phyloP scores from a whole-genome alignment of 2,888 invertebrate species.

The Platycheirus rosarum region DNA sequence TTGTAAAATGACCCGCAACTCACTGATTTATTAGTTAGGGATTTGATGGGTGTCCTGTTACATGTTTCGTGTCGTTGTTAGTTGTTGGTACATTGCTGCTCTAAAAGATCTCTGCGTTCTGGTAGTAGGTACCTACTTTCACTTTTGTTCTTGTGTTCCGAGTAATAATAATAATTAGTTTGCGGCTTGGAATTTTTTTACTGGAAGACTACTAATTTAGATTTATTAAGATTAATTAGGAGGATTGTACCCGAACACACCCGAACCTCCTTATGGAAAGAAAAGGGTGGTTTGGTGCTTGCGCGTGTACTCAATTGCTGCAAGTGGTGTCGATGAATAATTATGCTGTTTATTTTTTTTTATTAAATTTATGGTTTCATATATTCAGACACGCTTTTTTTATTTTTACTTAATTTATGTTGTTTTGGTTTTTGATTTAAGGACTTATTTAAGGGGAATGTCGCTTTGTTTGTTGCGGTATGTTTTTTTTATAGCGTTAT shows the following conservation, averaged over 20 bases:
- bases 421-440: neutral
- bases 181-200: constrained; percentile 49
- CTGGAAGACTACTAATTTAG: constrained; percentile 69
- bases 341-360: constrained; percentile 14
- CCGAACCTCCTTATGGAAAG: neutral
- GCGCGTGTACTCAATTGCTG: constrained; percentile 34
- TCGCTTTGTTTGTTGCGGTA: no score
- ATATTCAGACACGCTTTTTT: constrained; percentile 32
- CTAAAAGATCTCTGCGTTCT: constrained; percentile 22
- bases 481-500: no score
- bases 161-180: constrained; percentile 70
- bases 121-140: constrained; percentile 53
- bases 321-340: constrained; percentile 40
- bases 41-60: constrained; percentile 73
- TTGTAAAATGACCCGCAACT: constrained; percentile 71
- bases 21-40: constrained; percentile 71
- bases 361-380: constrained; percentile 49
- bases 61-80: constrained; percentile 56
- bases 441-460: no score
- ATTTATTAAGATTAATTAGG: constrained; percentile 72
- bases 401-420: constrained; percentile 4
- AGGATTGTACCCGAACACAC: constrained; percentile 31
- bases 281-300: constrained; percentile 45
- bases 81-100: constrained; percentile 11
- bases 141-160: constrained; percentile 55